Percentiles rank a stretch among this genome's conserved stretches.
phyloP scores from a whole-genome alignment of 2,888 invertebrate species.

The Drosophila kambysellisi region DNA sequence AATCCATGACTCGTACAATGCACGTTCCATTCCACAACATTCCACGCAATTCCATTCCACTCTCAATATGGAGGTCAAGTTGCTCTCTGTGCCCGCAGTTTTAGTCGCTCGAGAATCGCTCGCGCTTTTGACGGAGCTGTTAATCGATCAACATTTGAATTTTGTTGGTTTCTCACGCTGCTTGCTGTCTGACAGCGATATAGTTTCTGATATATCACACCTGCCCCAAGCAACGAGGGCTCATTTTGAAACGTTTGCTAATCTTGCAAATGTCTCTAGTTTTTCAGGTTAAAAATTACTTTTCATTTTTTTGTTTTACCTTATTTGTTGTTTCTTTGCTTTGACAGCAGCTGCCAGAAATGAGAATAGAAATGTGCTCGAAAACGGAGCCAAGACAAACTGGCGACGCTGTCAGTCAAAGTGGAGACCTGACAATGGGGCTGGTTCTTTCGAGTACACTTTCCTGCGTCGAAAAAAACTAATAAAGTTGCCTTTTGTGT shows the following conservation, averaged over 20 bases:
- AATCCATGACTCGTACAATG: conserved; percentile 19
- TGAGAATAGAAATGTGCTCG: conserved; percentile 48
- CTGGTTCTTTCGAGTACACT: conserved; percentile 3
- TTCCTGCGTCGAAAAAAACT: conserved; percentile 16
- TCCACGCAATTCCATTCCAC: not conserved
- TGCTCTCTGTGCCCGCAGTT: conserved; percentile 6
- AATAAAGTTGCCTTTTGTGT: conserved; percentile 29
- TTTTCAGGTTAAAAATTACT: conserved; percentile 43
- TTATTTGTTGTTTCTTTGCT: conserved; percentile 24
- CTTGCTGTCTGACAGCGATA: conserved; percentile 10
- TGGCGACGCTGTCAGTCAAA: conserved; percentile 60
- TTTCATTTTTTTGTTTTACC: conserved; percentile 20
- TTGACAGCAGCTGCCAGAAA: conserved; percentile 43
- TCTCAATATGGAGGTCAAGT: conserved; percentile 36
- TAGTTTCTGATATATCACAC: conserved; percentile 48
- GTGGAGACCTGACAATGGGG: not conserved
- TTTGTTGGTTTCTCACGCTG: conserved; percentile 32
- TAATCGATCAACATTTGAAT: conserved; percentile 53
- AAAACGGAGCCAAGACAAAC: conserved; percentile 61
- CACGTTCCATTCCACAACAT: conserved; percentile 7
- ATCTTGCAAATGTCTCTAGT: conserved; percentile 52
- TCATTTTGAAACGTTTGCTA: conserved; percentile 37
- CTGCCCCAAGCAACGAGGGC: conserved; percentile 37
- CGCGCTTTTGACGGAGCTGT: conserved; percentile 9
- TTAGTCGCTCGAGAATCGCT: conserved; percentile 37